These are phyloP conservation scores for Salvelinus fontinalis DNA, from an alignment of 2,113 vertebrate species.

Conservation along the genomic window DNA sequence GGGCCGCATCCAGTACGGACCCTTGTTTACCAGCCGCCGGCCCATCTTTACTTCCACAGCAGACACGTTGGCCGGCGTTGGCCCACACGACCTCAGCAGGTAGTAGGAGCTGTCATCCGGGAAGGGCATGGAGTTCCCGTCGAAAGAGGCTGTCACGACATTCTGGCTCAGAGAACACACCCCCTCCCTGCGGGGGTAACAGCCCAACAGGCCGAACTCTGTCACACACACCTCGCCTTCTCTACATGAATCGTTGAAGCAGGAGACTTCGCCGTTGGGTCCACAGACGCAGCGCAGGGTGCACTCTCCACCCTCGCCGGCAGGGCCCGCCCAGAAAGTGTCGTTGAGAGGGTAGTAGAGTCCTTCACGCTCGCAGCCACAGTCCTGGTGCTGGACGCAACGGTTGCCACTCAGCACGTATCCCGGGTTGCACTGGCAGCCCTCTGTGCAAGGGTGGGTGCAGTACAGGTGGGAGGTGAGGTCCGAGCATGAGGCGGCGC, in stretches of 20 bases:
- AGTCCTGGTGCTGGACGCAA: slow-evolving; percentile 81
- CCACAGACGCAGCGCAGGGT: slow-evolving; percentile 83
- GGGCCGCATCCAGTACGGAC: slow-evolving; percentile 78
- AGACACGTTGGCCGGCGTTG: slow-evolving; percentile 71
- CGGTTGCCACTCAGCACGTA: slow-evolving; percentile 85
- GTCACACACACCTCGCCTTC: slow-evolving; percentile 87
- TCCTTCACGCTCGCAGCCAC: slow-evolving; percentile 86
- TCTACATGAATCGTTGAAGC: slow-evolving; percentile 86
- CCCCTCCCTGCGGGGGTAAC: slow-evolving; percentile 86
- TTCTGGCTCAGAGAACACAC: slow-evolving; percentile 85
- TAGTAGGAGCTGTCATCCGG: slow-evolving; percentile 91
- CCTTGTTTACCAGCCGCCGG: slow-evolving; percentile 79
- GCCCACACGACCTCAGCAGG: slow-evolving; percentile 83
- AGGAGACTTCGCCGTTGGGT: slow-evolving; percentile 78
- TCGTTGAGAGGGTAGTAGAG: slow-evolving; percentile 85
- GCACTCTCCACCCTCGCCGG: slow-evolving; percentile 75
- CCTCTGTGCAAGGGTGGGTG: slow-evolving; percentile 84
- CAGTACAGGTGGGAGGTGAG: slow-evolving; percentile 86
- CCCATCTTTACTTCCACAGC: slow-evolving; percentile 91
- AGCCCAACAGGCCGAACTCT: slow-evolving; percentile 86
- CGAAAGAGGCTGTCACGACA: slow-evolving; percentile 86
- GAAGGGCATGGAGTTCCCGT: slow-evolving; percentile 78
- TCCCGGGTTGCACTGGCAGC: slow-evolving; percentile 87
- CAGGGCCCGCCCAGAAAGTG: slow-evolving; percentile 83
- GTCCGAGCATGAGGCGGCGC: slow-evolving; percentile 90